A percentile compares a stretch with the other conserved stretches of the same genome.
phyloP scores from a whole-genome alignment of 2,113 vertebrate genomes.

The Corythaixoides concolor region DNA sequence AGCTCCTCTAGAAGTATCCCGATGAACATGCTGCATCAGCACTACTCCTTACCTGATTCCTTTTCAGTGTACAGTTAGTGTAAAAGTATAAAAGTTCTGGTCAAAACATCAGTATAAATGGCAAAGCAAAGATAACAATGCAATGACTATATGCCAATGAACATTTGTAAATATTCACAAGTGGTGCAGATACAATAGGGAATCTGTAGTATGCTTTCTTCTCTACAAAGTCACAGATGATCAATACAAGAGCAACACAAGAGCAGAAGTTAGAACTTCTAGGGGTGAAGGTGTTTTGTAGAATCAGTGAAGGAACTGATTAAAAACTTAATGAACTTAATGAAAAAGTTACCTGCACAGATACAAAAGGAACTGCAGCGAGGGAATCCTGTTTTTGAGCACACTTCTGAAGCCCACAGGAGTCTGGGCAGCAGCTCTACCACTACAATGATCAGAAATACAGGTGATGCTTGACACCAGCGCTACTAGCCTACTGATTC shows the following conservation, averaged over 20 bases:
- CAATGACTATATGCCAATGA: rapidly evolving
- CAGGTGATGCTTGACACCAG: not conserved
- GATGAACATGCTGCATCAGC: rapidly evolving
- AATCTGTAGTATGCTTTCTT: not conserved
- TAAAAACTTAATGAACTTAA: no score
- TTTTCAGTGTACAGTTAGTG: not conserved
- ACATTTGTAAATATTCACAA: not conserved
- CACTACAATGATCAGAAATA: not conserved
- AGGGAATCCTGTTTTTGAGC: not conserved
- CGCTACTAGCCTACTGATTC: not conserved
- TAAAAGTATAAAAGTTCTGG: not conserved
- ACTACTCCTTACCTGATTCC: not conserved
- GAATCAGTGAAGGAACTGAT: not conserved
- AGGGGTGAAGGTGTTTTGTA: not conserved
- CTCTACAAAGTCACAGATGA: not conserved
- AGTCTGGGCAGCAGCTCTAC: not conserved
- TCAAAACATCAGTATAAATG: not conserved
- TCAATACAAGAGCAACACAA: not conserved
- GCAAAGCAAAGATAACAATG: not conserved
- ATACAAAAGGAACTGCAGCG: not conserved
- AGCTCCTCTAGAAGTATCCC: not conserved
- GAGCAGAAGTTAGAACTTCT: not conserved
- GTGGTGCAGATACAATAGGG: not conserved
- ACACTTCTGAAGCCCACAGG: not conserved
- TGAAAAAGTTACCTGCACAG: not conserved